Conservation (phyloP, 2,113 vertebrate genomes). For the Bos indicus region DNA sequence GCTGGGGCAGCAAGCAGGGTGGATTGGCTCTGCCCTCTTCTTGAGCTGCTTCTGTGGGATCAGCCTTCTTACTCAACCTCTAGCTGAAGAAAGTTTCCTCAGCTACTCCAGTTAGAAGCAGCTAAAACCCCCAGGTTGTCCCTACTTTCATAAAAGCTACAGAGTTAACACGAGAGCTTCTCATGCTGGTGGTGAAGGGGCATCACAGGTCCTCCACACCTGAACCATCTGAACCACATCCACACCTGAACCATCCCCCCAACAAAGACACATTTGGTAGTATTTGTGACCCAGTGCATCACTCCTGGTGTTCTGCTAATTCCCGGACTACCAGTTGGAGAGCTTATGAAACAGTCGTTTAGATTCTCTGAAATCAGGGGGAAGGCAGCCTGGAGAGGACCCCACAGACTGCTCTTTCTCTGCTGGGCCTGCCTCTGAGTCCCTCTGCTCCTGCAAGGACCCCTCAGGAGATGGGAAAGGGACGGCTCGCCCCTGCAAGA, state of each 20-base stretch:
- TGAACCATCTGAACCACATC: neutral
- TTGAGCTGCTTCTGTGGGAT: neutral
- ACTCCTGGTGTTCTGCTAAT: neutral
- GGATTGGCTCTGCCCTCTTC: neutral
- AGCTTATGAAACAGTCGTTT: neutral
- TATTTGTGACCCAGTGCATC: neutral
- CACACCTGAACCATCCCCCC: neutral
- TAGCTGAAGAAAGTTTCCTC: neutral
- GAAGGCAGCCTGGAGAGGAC: neutral
- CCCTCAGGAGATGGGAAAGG: neutral
- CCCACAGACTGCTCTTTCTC: neutral
- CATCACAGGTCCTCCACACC: no score
- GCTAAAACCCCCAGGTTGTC: neutral
- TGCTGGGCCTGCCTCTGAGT: neutral
- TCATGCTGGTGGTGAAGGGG: accelerated
- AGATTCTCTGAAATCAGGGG: neutral
- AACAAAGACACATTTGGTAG: accelerated
- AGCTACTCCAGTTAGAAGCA: neutral
- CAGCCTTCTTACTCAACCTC: neutral
- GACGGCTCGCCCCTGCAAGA: neutral
- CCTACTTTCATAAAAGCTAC: neutral
- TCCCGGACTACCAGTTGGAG: no score
- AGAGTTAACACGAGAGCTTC: neutral
- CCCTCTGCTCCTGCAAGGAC: neutral
- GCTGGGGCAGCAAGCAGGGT: accelerated